These are phyloP conservation scores for Diarsia rubi DNA, from an alignment of 2,888 invertebrate genomes.

Conservation along the genomic window DNA sequence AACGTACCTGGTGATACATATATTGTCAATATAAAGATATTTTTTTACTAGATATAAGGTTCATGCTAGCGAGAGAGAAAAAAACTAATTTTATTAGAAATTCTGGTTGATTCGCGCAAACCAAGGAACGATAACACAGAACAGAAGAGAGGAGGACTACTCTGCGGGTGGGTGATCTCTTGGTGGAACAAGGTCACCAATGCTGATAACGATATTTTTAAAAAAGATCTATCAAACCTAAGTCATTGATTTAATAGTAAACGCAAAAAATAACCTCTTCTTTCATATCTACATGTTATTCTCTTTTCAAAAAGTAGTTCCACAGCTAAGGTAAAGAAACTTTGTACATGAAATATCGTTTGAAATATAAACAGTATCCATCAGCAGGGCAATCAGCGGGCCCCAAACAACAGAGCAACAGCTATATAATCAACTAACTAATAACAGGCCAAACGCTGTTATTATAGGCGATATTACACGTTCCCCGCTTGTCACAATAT, in stretches of 20 bases:
- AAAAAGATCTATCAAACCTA: not conserved
- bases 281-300: not conserved
- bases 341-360: conserved; percentile 13
- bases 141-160: not conserved
- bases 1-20: not conserved
- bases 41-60: not conserved
- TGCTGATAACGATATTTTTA: not conserved
- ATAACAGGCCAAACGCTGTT: conserved; percentile 47
- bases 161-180: no score
- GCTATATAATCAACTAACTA: conserved; percentile 33
- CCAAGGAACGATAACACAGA: not conserved
- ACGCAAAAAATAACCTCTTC: not conserved
- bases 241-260: not conserved
- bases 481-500: conserved; percentile 33
- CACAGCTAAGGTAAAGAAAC: not conserved
- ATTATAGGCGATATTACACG: conserved; percentile 38
- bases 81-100: not conserved
- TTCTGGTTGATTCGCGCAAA: not conserved
- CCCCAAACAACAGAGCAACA: conserved; percentile 19
- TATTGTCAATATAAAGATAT: not conserved
- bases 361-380: conserved; percentile 17
- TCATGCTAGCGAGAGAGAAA: not conserved
- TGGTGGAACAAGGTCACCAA: not conserved
- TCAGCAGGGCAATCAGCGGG: conserved; percentile 17
- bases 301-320: not conserved